phyloP scores from a whole-genome alignment of 1,140 invertebrate species.

The Dreissena polymorpha region DNA sequence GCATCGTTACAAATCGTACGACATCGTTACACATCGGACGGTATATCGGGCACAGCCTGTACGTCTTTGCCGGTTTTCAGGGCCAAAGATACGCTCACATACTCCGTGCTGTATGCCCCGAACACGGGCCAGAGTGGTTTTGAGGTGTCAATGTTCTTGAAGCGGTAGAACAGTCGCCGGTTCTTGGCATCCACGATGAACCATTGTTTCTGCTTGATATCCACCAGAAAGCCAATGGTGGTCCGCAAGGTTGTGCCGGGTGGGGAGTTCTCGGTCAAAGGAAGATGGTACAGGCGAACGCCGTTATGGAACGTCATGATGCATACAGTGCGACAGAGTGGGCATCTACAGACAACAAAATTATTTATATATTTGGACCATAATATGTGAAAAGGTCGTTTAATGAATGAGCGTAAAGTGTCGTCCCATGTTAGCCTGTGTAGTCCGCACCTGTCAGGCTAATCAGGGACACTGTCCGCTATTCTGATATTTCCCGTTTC shows the following conservation, averaged over 20 bases:
- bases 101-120: conserved; percentile 51
- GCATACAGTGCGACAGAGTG: conserved; percentile 50
- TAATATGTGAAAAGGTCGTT: too few relatives aligned
- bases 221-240: conserved; percentile 49
- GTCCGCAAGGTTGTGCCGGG: conserved; percentile 49
- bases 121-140: conserved; percentile 53
- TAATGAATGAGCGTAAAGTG: too few relatives aligned
- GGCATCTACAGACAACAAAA: conserved; percentile 27
- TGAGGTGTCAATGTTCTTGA: conserved; percentile 45
- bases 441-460: too few relatives aligned
- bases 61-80: conserved; percentile 51
- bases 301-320: conserved; percentile 53
- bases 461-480: too few relatives aligned
- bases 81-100: conserved; percentile 37
- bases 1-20: too few relatives aligned
- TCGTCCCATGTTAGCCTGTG: too few relatives aligned
- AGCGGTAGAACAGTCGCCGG: conserved; percentile 46
- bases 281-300: conserved; percentile 46
- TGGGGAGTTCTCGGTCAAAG: conserved; percentile 50
- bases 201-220: conserved; percentile 49
- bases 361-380: too few relatives aligned
- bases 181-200: conserved; percentile 55
- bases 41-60: conserved; percentile 53
- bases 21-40: conserved; percentile 17
- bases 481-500: too few relatives aligned